phyloP scores from a whole-genome alignment of 1,140 invertebrate species.

The Schlechtendalia chinensis region DNA sequence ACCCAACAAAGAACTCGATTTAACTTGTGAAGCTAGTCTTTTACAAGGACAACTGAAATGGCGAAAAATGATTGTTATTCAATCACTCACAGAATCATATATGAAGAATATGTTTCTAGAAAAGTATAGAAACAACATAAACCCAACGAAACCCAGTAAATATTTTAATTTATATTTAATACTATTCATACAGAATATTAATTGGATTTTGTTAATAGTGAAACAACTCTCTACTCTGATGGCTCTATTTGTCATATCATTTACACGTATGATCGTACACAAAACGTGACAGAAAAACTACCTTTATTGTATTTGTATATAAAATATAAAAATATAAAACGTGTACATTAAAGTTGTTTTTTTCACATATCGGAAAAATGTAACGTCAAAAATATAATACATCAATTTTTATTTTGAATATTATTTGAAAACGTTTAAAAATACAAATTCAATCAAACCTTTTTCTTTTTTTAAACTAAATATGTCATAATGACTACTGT shows the following conservation, averaged over 20 bases:
- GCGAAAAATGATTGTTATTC: conserved; percentile 46
- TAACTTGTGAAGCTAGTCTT: conserved; percentile 40
- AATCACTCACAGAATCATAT: conserved; percentile 14
- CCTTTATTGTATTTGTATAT: not conserved
- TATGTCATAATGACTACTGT: too few species aligned
- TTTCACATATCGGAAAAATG: not conserved
- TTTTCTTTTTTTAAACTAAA: too few species aligned
- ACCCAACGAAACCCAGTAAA: not conserved
- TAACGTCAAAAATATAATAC: not conserved
- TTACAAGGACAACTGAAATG: conserved; percentile 37
- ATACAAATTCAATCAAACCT: not conserved
- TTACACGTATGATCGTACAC: not conserved
- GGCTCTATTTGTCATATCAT: not conserved
- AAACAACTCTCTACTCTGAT: conserved; percentile 7
- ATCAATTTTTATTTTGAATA: not conserved
- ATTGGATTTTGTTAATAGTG: conserved; percentile 16
- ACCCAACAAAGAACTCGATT: conserved; percentile 12
- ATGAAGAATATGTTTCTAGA: conserved; percentile 38
- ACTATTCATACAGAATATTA: not conserved
- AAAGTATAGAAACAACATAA: conserved; percentile 25
- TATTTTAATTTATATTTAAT: conserved; percentile 3
- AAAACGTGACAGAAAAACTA: conserved; percentile 11
- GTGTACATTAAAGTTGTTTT: not conserved
- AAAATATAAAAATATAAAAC: not conserved
- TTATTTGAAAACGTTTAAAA: not conserved